Evolutionary conservation across 2,888 invertebrate species (phyloP).

Genomic region (Acanthococcus lagerstroemiae): DNA sequence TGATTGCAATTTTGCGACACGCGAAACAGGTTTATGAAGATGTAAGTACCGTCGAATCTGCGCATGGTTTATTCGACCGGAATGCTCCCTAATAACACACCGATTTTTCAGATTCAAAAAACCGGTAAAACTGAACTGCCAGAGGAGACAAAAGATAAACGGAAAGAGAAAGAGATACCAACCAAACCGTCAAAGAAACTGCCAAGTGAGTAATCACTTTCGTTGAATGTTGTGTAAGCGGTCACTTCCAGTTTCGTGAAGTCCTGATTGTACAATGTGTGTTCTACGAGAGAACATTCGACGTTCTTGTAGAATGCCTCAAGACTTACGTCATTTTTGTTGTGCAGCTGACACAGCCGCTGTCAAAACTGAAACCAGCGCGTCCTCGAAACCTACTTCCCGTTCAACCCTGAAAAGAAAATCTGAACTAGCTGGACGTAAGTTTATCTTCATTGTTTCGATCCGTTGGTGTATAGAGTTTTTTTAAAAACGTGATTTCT

Average conservation of each 20-base stretch:
- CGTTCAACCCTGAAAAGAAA: neutral
- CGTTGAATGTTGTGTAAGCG: neutral
- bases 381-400: conserved; percentile 1
- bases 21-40: conserved; percentile 51
- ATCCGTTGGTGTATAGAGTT: neutral
- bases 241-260: neutral
- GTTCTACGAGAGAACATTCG: too few relatives aligned
- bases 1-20: conserved; percentile 55
- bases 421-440: too few relatives aligned
- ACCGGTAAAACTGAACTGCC: conserved; percentile 14
- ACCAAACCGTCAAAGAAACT: neutral
- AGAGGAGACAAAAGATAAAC: conserved; percentile 3
- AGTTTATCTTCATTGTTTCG: neutral
- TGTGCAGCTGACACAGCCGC: too few relatives aligned
- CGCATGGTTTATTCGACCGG: neutral
- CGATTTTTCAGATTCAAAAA: conserved; percentile 12
- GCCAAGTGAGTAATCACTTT: neutral
- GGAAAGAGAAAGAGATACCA: conserved; percentile 11
- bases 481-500: neutral
- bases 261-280: neutral
- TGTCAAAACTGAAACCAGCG: neutral
- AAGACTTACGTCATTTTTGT: too few relatives aligned
- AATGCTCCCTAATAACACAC: neutral
- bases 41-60: conserved; percentile 34
- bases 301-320: too few relatives aligned